Percentiles rank a stretch among this genome's conserved stretches.
phyloP scores from a whole-genome alignment of 1,140 invertebrate genomes.

The Dryas iulia region DNA sequence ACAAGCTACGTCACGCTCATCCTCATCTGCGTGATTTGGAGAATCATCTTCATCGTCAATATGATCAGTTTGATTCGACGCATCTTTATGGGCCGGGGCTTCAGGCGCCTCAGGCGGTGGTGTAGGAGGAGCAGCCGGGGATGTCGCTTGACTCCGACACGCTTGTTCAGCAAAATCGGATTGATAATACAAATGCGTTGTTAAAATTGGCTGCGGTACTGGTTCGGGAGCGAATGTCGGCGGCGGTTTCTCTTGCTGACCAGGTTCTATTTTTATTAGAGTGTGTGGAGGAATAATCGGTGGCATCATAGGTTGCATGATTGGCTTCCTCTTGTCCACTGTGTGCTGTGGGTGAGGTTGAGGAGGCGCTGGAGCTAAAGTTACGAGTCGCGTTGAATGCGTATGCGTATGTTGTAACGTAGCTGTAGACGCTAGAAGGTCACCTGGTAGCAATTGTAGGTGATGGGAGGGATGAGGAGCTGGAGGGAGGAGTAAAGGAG shows the following conservation, averaged over 20 bases:
- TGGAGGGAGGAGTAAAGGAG: slow-evolving; percentile 82
- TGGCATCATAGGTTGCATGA: slow-evolving; percentile 80
- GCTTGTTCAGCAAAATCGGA: slow-evolving; percentile 65
- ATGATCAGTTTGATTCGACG: slow-evolving; percentile 89
- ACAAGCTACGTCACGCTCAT: slow-evolving; percentile 76
- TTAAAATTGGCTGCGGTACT: slow-evolving; percentile 80
- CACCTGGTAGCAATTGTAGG: slow-evolving; percentile 82
- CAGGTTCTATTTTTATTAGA: slow-evolving; percentile 85
- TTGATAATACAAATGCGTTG: slow-evolving; percentile 81
- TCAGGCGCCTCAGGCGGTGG: slow-evolving; percentile 82
- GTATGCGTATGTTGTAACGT: slow-evolving; percentile 82
- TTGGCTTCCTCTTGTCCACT: slow-evolving; percentile 81
- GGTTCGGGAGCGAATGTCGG: slow-evolving; percentile 80
- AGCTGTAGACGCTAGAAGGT: slow-evolving; percentile 73
- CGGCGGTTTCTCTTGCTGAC: slow-evolving; percentile 71
- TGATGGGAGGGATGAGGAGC: slow-evolving; percentile 83
- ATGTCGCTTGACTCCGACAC: slow-evolving; percentile 81
- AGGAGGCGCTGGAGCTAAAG: slow-evolving; percentile 78
- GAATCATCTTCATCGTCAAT: slow-evolving; percentile 80
- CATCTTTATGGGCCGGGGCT: slow-evolving; percentile 85
- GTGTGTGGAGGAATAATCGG: slow-evolving; percentile 53
- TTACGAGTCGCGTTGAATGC: slow-evolving; percentile 81
- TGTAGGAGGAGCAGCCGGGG: slow-evolving; percentile 80
- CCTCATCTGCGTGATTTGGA: slow-evolving; percentile 75
- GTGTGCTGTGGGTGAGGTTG: slow-evolving; percentile 55